Percentiles rank a stretch among this genome's conserved stretches.
Conservation (phyloP, 2,113 vertebrate genomes). For the Tringa solitaria region DNA sequence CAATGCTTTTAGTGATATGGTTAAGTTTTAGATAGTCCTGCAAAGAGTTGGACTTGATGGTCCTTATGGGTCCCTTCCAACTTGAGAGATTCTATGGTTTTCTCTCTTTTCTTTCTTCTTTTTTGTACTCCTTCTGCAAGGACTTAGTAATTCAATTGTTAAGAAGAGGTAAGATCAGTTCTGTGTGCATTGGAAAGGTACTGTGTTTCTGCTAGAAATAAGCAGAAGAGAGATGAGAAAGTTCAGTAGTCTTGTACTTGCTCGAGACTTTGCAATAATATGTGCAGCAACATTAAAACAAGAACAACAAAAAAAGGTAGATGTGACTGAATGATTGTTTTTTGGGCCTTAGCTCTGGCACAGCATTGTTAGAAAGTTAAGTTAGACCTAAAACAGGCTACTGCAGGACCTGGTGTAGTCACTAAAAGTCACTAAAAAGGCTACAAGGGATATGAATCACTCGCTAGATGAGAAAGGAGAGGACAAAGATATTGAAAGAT, state of each 20-base stretch:
- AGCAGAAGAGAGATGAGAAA: not conserved
- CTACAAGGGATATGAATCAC: not conserved
- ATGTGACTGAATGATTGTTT: not conserved
- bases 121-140: not conserved
- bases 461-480: not conserved
- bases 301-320: not conserved
- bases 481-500: not conserved
- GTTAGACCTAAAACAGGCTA: not conserved
- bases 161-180: not conserved
- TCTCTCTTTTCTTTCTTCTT: not conserved
- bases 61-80: not conserved
- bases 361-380: not conserved
- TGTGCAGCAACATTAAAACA: not conserved
- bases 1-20: rapidly evolving
- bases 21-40: not conserved
- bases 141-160: not conserved
- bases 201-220: not conserved
- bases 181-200: not conserved
- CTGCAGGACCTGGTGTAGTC: not conserved
- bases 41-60: not conserved
- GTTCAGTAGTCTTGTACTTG: not conserved
- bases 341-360: not conserved
- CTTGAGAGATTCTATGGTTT: not conserved
- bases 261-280: not conserved
- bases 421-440: not conserved